Percentiles rank a stretch among this genome's conserved stretches.
phyloP scores from a whole-genome alignment of 1,140 invertebrate species.

The Acromyrmex echinatior region DNA sequence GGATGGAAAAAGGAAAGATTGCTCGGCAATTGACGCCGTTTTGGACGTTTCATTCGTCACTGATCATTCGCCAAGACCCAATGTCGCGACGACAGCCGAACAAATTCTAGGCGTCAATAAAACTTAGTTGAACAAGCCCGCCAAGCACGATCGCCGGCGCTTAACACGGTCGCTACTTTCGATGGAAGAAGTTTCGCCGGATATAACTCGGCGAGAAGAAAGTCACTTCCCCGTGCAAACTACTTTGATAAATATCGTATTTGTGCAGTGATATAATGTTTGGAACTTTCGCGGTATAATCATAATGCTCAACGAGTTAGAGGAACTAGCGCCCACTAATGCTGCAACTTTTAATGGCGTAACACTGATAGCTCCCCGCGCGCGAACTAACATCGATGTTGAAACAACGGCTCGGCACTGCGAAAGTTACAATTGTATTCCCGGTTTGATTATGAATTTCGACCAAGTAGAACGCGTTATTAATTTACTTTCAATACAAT shows the following conservation, averaged over 20 bases:
- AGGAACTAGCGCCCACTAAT: constrained; percentile 67
- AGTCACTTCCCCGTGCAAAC: constrained; percentile 34
- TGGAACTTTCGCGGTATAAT: constrained; percentile 61
- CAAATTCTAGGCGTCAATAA: constrained; percentile 40
- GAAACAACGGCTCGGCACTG: constrained; percentile 8
- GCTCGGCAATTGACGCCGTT: background rate
- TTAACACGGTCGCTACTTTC: constrained; percentile 26
- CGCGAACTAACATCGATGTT: constrained; percentile 21
- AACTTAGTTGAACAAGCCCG: constrained; percentile 47
- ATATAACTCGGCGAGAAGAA: constrained; percentile 52
- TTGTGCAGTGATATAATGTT: constrained; percentile 65
- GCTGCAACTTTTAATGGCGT: constrained; percentile 59
- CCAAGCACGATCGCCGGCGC: constrained; percentile 43
- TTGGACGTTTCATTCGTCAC: constrained; percentile 48
- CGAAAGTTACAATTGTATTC: constrained; percentile 40
- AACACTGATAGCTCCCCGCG: constrained; percentile 48
- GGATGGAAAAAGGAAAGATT: background rate
- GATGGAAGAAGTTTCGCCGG: constrained; percentile 48
- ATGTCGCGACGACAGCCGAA: background rate
- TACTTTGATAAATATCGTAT: constrained; percentile 69
- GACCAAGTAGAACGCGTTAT: constrained; percentile 12
- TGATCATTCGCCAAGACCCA: background rate
- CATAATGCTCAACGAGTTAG: constrained; percentile 69
- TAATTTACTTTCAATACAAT: constrained; percentile 33
- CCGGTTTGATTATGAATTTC: constrained; percentile 50